Evolutionary conservation across 2,888 invertebrate genomes (phyloP), one percentile per base, ranked within the genome.

Genomic region (Congeria kusceri): DNA sequence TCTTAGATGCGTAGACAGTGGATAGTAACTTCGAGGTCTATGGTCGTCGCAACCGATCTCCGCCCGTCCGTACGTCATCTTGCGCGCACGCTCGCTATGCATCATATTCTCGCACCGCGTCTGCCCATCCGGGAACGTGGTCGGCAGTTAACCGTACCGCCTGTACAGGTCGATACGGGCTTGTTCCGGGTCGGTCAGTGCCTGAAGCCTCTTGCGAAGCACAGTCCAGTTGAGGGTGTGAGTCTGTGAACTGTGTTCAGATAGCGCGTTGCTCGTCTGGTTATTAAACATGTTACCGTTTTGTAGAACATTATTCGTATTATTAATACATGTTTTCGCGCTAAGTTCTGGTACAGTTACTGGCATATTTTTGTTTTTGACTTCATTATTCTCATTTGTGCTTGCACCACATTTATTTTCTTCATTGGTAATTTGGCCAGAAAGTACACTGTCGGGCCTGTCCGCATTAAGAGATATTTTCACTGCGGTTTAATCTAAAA

Each of bases 111-210:
- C 86, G 73, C 80, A 86, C 9, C 84, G 83, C n/a, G 80, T 66
- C 0, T 70, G 76, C 7, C 90, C 90, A 28, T 90, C 87, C 15
- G 74, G 77, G 27, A 69, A 71, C 1, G 83, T 44, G 1, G 71
- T 83, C 2, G 90, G 90, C 13, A 89, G 58, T 23, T 89, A 64
- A 3, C 90, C 90, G 64, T 90, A 90, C 20, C 89, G 63, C 69
- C 87, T 77, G 72, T 90, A 90, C 46, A 90, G 75, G 59, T 90
- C 90, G 67, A 77, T 62, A 32, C 89, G 78, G 13, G 87, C 77
- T 32, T 78, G 74, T 9, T 89, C 87, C 63, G 83, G 49, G 73
- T 88, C 84, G 11, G 86, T 75, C 70, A 88, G 75, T n/a, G 83
- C 85, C 28, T 77, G 77, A 18, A 88, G 62, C 0, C 87, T 87